Base-by-base conservation (phyloP, 2,113 vertebrate genomes). In the Zapus hudsonius region DNA sequence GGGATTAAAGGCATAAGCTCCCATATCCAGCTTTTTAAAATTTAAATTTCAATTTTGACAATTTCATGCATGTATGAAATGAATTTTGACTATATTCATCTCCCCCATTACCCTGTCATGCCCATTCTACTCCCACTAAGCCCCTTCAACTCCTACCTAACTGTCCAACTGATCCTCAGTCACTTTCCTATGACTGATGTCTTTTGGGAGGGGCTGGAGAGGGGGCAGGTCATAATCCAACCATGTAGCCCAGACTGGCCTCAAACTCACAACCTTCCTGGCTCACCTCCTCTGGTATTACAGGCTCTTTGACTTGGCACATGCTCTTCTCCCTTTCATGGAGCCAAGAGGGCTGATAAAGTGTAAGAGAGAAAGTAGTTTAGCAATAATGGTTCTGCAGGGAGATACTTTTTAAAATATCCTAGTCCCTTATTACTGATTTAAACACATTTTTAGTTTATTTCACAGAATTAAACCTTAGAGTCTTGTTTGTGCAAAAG, bases 401-500 rank as follows among this genome's bases (percentile, higher is more conserved):
- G 69, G 84, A 95, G 36, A 70, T 74, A 29, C 90, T 72, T 64
- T 57, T 75, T 94, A 64, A 80, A 90, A 69, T 66, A 83, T 42
- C 27, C 52, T 96, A 61, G 87, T 31, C n/a, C 7, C 63, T 40
- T 84, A 67, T 81, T 40, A 74, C 91, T 87, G 13, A 29, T 72
- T 94, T 85, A 78, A 66, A 70, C 27, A 66, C 87, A 94, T 94
- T 95, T 92, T 96, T 95, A 64, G 47, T 94, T 89, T 91, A 85
- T 87, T 55, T 93, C 66, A 44, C 23, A 25, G 66, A 57, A 52
- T 85, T 92, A 87, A 79, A 83, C 76, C 33, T 89, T 90, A 66
- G 64, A 81, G 59, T 89, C 63, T 55, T 92, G 9, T 94, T 93
- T 94, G 44, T 63, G 38, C 8, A 75, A 73, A 87, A 94, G 67